Evolutionary conservation across 2,888 invertebrate species (phyloP), one percentile per base, ranked within the genome.

Genomic region (Caenorhabditis macrosperma): DNA sequence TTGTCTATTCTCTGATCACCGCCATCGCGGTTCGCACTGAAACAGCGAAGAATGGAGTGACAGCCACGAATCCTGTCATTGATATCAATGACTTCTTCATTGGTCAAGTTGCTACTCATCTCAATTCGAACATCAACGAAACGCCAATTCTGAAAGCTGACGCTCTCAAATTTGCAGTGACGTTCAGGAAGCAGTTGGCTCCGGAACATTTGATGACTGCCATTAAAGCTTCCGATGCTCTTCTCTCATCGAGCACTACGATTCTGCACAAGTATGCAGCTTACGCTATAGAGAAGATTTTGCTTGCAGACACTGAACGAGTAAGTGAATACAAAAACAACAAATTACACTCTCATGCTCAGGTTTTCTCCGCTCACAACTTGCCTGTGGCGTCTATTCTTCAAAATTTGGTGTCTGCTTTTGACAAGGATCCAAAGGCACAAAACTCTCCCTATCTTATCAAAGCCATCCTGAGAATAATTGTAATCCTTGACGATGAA

Each of bases 381-480:
- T 91, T 96, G 38, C 92, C 93, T 38, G 94, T 95, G 0, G 92
- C 94, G 81, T 93, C 94, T 1, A 91, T 97, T 57, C 92, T 98
- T 12, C 92, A 93, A 6, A 94, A 94, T 67, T 92, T 98, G 30
- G 95, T 97, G 91, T 92, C 92, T 0, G 94, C 94, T 20, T 92
- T 98, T 66, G 93, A 94, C 7, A 85, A 88, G 54, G 86, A 85
- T 35, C 93, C 94, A 9, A 85, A 85, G 68, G 95, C 95, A 0
- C 94, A 94, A 84, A 97, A 98, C 92, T 98, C 98, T 91, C 97
- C 98, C 91, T 98, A 99, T 91, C 94, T 95, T 7, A 99, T 99
- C 96, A 97, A 96, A 93, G 94, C 94, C 94, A 90, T 88, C 33
- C 86, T 90, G 81, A 78, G 90, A 24, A 75, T 81, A 22, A 82